phyloP scores from a whole-genome alignment of 92 coral and sea anemone species.

The Parazoanthus darwini region DNA sequence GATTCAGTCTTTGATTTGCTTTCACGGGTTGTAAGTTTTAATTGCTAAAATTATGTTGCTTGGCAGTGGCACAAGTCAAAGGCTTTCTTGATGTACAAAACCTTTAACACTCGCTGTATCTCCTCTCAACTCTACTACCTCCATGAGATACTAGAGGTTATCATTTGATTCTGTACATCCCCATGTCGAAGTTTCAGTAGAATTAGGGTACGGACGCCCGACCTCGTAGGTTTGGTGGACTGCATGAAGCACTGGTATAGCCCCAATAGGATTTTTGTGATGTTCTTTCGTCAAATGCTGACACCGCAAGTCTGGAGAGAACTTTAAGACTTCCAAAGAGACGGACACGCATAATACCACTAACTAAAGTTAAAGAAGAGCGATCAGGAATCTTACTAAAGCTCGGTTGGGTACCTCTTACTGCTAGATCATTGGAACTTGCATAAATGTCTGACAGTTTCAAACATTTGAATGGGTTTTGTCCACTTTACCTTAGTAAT shows the following conservation, averaged over 20 bases:
- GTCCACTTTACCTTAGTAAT: no score
- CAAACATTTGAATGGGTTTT: no score
- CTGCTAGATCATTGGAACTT: no score
- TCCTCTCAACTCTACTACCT: background rate
- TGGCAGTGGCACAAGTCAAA: slow-evolving; percentile 19
- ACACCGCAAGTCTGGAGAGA: no score
- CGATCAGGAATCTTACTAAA: background rate
- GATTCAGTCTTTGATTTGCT: no score
- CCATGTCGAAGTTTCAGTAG: no score
- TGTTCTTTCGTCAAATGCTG: background rate
- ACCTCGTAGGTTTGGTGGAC: no score
- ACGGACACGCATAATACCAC: no score
- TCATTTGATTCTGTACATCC: background rate
- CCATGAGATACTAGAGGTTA: background rate
- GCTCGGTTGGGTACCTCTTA: background rate
- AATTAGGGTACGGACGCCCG: no score
- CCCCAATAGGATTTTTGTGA: background rate
- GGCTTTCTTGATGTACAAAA: slow-evolving; percentile 16
- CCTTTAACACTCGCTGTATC: background rate
- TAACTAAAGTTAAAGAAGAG: background rate
- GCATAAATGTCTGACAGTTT: no score
- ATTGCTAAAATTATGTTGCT: no score
- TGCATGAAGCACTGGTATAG: background rate
- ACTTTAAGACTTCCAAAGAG: background rate
- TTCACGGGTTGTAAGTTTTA: no score